phyloP scores from a whole-genome alignment of 2,888 invertebrate genomes.

The Lepetodrilus schrolli region DNA sequence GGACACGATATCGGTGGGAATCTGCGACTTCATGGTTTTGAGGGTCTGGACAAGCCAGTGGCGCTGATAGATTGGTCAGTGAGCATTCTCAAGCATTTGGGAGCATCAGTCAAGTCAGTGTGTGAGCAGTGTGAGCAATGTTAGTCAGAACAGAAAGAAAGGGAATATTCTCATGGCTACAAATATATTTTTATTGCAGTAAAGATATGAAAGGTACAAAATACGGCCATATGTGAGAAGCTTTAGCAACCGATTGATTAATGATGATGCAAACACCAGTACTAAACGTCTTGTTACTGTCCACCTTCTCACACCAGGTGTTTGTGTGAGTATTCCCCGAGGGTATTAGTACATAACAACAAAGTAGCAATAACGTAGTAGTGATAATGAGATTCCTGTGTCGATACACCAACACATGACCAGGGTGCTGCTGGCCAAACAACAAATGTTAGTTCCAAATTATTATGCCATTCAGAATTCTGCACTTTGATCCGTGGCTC shows the following conservation, averaged over 20 bases:
- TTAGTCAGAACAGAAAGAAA: constrained; percentile 24
- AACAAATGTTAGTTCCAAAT: constrained; percentile 17
- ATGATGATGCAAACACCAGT: constrained; percentile 27
- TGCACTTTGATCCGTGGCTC: neutral
- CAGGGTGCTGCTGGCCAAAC: neutral
- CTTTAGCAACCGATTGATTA: constrained; percentile 26
- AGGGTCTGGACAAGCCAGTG: too few relatives aligned
- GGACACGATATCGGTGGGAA: too few relatives aligned
- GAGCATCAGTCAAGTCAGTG: neutral
- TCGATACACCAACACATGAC: constrained; percentile 11
- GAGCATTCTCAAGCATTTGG: neutral
- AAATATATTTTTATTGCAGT: constrained; percentile 30
- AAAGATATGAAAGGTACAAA: constrained; percentile 30
- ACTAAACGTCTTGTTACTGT: constrained; percentile 5
- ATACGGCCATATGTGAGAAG: constrained; percentile 27
- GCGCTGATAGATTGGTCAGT: neutral
- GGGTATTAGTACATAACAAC: constrained; percentile 16
- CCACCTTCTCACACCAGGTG: neutral
- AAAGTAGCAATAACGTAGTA: constrained; percentile 7
- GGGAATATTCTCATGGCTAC: constrained; percentile 27
- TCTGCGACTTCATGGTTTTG: neutral
- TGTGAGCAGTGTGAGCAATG: constrained; percentile 13
- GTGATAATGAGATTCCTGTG: constrained; percentile 12
- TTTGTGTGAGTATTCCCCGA: constrained; percentile 17
- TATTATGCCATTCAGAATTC: neutral